Base-by-base conservation (phyloP, 1,140 invertebrate species). In the Drepana arcuata region DNA sequence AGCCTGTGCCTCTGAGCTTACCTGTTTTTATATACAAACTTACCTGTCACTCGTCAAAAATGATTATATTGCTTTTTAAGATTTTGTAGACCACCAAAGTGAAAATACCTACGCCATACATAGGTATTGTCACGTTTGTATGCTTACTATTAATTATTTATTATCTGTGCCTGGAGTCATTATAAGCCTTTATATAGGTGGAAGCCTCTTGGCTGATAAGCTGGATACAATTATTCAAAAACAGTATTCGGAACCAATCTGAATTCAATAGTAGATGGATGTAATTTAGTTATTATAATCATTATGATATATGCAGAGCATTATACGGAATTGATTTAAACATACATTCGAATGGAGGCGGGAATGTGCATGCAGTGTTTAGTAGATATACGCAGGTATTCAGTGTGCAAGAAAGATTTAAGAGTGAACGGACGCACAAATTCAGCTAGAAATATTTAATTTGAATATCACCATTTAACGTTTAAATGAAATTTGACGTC, bases 311-410 rank as follows among this genome's bases (percentile, higher is more conserved):
- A 27, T 35, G 13, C 34, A 35, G 24, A 35, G 34, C 34, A 35
- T 35, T 35, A 35, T 35, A 35, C 34, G 34, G 34, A 35, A 35
- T 35, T 26, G 24, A 35, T 35, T 35, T 35, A 35, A 35, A 35
- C 14, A 14, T 15, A 26, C 34, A 35, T 14, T 25, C 10, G 34
- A 9, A 35, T 16, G 34, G 34, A 35, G 24, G 32, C 32, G 32
- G 16, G 16, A 34, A 23, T 34, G 16, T 34, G 32, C 32, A 34
- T 34, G 32, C 32, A 34, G 32, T 34, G 32, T 34, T 34, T 34
- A 6, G 32, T 11, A 34, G 2, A 12, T 34, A 34, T 34, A 34
- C 32, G 32, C 2, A 34, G 16, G 13, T 34, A 34, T 34, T 34
- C 32, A 34, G 32, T 34, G 32, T 34, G 32, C 32, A 34, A 34